Base-by-base conservation (phyloP, 1,140 invertebrate genomes). In the Drosophila grimshawi region DNA sequence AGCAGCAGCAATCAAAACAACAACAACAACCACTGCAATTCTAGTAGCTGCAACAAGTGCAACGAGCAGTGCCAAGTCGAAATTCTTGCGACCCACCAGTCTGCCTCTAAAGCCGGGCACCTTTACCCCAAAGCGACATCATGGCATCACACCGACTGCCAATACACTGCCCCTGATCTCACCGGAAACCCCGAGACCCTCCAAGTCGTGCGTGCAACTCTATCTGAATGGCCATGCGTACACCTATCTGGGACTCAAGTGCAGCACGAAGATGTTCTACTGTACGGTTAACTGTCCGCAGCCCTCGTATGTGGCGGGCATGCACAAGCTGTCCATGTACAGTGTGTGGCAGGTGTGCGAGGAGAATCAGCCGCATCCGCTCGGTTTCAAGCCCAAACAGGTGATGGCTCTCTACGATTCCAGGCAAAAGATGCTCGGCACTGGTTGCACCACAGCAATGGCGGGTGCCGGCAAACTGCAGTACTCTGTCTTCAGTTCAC, bases 301-400 rank as follows among this genome's bases (percentile, higher is more conserved):
- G 92, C 98, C 98, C 0, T 98, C 98, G 93, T 99, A 98, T 92
- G 97, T 99, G 43, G 95, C 95, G 1, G 96, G 97, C 89, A 96
- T 98, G 92, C 96, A 97, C 74, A 97, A 96, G 81, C 93, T 99
- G 43, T 99, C 98, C 10, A 99, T 99, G 98, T 99, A 99, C 89
- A 98, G 97, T 6, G 98, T 99, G 91, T 99, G 98, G 98, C 96
- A 97, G 93, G 94, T 96, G 86, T 95, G 95, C 90, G 95, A 95
- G 80, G 95, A 96, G 86, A 93, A 95, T 62, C 94, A 95, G 76
- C 95, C 95, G 53, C 95, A 96, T 92, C 94, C 95, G 6, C 92
- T 95, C 37, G 96, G 96, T 52, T 93, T 97, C 80, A 94, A 95
- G 48, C 95, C 96, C 7, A 94, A 94, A 66, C 93, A 94, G 92